Base-by-base conservation (phyloP, 2,888 invertebrate genomes). In the Podabrus alpinus region DNA sequence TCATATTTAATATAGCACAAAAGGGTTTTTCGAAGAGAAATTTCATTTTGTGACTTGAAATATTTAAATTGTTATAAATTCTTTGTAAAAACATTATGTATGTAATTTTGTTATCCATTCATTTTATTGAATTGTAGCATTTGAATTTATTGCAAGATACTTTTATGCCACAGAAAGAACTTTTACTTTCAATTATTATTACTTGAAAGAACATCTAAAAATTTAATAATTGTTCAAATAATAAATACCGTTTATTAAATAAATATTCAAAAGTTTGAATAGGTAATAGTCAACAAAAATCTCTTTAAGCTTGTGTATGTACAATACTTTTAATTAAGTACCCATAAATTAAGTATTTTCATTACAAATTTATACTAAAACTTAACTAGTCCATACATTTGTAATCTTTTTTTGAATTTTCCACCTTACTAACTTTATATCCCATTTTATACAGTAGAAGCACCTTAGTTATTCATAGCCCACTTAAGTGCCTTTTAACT, bases 401-500 rank as follows among this genome's bases (percentile, higher is more conserved):
- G 59, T 29, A 64, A 68, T 75, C 62, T 68, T 75, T 71, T 75
- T 72, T 73, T 61, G 66, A 73, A 75, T 72, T 60, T 69, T 72
- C 66, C 62, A 25, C 75, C 45, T 21, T 72, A 64, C 69, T 29
- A 66, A 79, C 78, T 80, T 81, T 81, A 80, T 81, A 80, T 72
- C 78, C 77, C 76, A 80, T 77, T 82, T 80, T 81, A 80, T 79
- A 81, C 79, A 76, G 79, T 79, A 79, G 72, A 76, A 79, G 78
- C 78, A 78, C 78, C 78, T 79, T 72, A 77, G 79, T 80, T 81
- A 81, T 81, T 82, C 81, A 81, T 81, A 80, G 80, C 78, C 78
- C 80, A 80, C 81, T 82, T 81, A 80, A 80, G 77, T 77, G 77
- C 75, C 77, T 78, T 76, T 77, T 79, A 78, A 78, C 75, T 78